A percentile compares a stretch with the other conserved stretches of the same genome.
Conservation (phyloP, 2,113 vertebrate species). For the Muntiacus muntjak region DNA sequence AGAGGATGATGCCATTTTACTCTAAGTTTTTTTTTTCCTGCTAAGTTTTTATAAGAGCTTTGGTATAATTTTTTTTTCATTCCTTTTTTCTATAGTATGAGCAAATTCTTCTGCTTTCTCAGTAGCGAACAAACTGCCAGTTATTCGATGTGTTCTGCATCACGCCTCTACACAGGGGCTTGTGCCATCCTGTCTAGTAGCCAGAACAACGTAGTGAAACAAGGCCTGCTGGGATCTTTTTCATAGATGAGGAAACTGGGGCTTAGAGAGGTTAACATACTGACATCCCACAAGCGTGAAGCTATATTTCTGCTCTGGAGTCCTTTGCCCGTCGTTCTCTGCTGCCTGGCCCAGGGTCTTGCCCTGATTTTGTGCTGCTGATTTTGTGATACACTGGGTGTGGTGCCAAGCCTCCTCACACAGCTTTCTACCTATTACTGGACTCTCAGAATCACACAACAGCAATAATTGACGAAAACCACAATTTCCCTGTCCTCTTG, state of each 20-base stretch:
- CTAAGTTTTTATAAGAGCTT: conserved; percentile 23
- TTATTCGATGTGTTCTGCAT: neutral
- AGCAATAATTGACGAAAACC: neutral
- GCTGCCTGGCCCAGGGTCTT: neutral
- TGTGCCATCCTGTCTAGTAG: neutral
- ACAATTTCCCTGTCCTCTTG: neutral
- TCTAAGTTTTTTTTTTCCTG: neutral
- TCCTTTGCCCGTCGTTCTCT: too few relatives aligned
- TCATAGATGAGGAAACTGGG: neutral
- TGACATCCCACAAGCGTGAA: neutral
- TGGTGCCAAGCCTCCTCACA: neutral
- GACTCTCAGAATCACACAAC: neutral
- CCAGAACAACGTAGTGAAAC: neutral
- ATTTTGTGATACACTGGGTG: neutral
- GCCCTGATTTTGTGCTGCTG: neutral
- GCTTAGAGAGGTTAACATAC: neutral
- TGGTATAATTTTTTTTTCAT: neutral
- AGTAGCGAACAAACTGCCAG: neutral
- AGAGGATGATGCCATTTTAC: neutral
- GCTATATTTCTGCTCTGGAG: neutral
- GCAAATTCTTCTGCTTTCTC: conserved; percentile 4
- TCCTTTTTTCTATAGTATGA: neutral
- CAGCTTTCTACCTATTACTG: neutral
- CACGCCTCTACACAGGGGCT: neutral
- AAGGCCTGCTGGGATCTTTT: neutral